Evolutionary conservation across 2,113 vertebrate species (phyloP), one percentile per base, ranked within the genome.

Genomic region (Tetrao urogallus): DNA sequence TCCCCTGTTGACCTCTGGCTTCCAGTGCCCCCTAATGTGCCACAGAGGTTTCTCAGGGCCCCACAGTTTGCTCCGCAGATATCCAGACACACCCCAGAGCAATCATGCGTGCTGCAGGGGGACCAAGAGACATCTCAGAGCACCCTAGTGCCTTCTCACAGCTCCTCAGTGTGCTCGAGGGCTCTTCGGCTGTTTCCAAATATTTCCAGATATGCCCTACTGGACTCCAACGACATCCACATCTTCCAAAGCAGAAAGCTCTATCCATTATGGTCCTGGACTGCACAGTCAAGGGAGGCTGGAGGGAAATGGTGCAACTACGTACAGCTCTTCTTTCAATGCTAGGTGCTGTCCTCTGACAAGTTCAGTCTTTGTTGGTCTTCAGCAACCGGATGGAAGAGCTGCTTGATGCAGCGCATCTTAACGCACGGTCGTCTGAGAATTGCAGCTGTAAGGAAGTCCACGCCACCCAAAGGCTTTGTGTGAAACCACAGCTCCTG

Each of bases 271-370:
- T 16, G 28, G 34, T 19, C 50, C 34, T 27, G 76, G n/a, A 40
- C 69, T 67, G 21, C 22, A 22, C 48, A 54, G 10, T 13, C 38
- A 28, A 32, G 18, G 58, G 66, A 6, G 0, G 6, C 32, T 54
- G 40, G 36, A 54, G 28, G 69, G 34, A 69, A 25, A 15, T 3
- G 21, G 30, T 32, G n/a, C 15, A 1, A 5, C 0, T 3, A 64
- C 28, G 11, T 3, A 0, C 4, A 71, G 48, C 24, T 67, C 54
- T 52, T 74, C 6, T 40, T 42, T n/a, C 86, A 83, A 86, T 47
- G 10, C 91, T 96, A 96, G 97, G 93, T 89, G 93, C 96, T 92
- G 94, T 81, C 65, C 66, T 94, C 56, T 61, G 64, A 92, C 82
- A 92, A 85, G 93, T 54, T 60, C 13, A 16, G 38, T 60, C 40